phyloP scores from a whole-genome alignment of 2,888 invertebrate species.

The Caenorhabditis sp. region DNA sequence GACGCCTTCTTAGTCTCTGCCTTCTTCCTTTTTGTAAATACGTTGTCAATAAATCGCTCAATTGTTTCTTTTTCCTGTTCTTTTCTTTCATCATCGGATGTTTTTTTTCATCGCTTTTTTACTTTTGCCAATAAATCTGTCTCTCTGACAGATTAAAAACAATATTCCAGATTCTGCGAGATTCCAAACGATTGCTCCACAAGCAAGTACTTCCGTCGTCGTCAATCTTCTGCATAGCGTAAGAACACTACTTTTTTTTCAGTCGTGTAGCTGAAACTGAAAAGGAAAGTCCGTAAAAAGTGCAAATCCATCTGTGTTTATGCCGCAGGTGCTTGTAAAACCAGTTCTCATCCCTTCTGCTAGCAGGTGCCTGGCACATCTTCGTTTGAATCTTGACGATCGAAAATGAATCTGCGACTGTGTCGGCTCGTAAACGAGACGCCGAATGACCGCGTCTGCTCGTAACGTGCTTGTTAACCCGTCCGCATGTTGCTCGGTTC shows the following conservation, averaged over 20 bases:
- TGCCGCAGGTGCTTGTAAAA: not conserved
- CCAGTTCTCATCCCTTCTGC: not conserved
- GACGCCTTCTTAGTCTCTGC: not conserved
- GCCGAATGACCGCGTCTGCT: conserved; percentile 36
- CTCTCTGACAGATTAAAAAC: not conserved
- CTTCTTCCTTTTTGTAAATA: conserved; percentile 12
- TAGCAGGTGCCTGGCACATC: not conserved
- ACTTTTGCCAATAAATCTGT: not conserved
- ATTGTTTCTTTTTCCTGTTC: not conserved
- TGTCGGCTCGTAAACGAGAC: conserved; percentile 19
- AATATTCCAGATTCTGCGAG: no score
- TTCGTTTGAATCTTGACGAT: not conserved
- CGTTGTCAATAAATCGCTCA: not conserved
- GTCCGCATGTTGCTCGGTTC: conserved; percentile 36
- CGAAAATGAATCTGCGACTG: not conserved
- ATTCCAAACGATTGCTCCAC: no score
- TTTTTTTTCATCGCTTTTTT: not conserved
- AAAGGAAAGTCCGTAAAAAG: conserved; percentile 10
- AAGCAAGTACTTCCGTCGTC: not conserved
- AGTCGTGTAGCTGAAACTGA: no score
- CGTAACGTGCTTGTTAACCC: conserved; percentile 44
- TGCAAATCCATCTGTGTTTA: conserved; percentile 7
- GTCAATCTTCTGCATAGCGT: conserved; percentile 8
- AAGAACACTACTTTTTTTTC: no score
- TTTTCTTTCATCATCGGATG: no score